Evolutionary conservation across 2,797 vertebrate species (phyloP).

Genomic region (Pseudochromis fuscus): DNA sequence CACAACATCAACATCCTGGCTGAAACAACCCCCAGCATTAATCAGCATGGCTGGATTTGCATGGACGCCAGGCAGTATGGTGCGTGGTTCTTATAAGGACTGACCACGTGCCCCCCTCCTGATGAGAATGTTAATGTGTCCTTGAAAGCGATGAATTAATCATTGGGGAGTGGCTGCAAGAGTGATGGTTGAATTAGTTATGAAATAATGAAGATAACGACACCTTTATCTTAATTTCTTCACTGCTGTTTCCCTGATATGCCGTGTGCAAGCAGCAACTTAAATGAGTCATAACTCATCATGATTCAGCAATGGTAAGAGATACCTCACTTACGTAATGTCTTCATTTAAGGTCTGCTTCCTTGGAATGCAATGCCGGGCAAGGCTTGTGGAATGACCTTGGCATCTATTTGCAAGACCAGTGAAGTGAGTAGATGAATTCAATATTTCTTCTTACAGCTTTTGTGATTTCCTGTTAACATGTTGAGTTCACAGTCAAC

Average conservation of each 20-base stretch:
- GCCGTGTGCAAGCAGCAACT: constrained; percentile 21
- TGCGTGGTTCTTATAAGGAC: constrained; percentile 79
- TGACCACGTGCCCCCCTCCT: constrained; percentile 48
- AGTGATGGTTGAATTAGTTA: constrained; percentile 40
- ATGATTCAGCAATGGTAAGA: constrained; percentile 51
- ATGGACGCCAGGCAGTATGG: constrained; percentile 97
- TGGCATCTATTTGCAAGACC: constrained; percentile 96
- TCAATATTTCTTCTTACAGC: constrained; percentile 26
- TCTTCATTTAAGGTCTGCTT: constrained; percentile 89
- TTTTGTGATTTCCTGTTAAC: constrained; percentile 10
- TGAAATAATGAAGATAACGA: constrained; percentile 51
- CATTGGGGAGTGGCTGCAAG: constrained; percentile 38
- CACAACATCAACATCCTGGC: constrained; percentile 93
- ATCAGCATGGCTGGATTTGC: constrained; percentile 88
- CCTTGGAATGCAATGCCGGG: constrained; percentile 97
- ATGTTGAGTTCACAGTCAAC: constrained; percentile 17
- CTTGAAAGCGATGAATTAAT: constrained; percentile 55
- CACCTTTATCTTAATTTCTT: constrained; percentile 22
- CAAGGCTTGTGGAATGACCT: constrained; percentile 93
- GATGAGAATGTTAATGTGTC: constrained; percentile 69
- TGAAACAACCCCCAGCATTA: constrained; percentile 92
- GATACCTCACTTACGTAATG: constrained; percentile 46
- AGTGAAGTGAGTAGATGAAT: constrained; percentile 89
- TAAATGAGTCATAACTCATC: constrained; percentile 38
- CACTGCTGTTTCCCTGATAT: constrained; percentile 18